phyloP scores from a whole-genome alignment of 2,113 vertebrate species.

The Tragelaphus strepsiceros region DNA sequence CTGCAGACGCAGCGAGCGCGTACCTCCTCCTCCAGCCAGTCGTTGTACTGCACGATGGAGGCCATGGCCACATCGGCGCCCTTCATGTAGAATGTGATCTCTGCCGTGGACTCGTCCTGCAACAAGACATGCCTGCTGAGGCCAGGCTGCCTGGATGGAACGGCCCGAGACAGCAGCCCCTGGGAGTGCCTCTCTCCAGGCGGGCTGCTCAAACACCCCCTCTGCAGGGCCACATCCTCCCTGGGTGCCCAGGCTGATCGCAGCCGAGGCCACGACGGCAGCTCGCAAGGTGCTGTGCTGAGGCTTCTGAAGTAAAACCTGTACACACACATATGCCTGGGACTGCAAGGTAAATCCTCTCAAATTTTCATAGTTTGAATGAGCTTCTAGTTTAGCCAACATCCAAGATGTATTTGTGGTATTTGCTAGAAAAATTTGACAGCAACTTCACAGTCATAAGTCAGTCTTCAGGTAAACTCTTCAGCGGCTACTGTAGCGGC shows the following conservation, averaged over 20 bases:
- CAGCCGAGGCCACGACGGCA: neutral
- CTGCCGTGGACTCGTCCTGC: constrained; percentile 93
- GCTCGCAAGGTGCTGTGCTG: accelerated
- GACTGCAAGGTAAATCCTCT: neutral
- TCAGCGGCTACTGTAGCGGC: neutral
- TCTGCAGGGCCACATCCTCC: neutral
- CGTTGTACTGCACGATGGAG: constrained; percentile 96
- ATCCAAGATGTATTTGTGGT: neutral
- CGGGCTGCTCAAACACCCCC: accelerated
- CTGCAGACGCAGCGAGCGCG: accelerated
- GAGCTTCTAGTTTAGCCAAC: neutral
- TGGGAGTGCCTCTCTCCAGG: accelerated
- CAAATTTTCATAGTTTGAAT: neutral
- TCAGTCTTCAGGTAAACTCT: neutral
- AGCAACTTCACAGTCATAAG: neutral
- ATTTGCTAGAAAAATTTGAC: neutral
- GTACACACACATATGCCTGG: neutral
- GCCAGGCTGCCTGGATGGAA: neutral
- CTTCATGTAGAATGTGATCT: constrained; percentile 98
- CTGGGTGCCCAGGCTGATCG: accelerated
- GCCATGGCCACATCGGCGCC: constrained; percentile 97
- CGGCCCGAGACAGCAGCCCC: neutral
- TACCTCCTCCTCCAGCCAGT: constrained; percentile 97
- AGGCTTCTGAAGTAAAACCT: neutral
- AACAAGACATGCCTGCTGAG: neutral